Conservation (phyloP, 2,888 invertebrate species). For the Agrotis exclamationis region DNA sequence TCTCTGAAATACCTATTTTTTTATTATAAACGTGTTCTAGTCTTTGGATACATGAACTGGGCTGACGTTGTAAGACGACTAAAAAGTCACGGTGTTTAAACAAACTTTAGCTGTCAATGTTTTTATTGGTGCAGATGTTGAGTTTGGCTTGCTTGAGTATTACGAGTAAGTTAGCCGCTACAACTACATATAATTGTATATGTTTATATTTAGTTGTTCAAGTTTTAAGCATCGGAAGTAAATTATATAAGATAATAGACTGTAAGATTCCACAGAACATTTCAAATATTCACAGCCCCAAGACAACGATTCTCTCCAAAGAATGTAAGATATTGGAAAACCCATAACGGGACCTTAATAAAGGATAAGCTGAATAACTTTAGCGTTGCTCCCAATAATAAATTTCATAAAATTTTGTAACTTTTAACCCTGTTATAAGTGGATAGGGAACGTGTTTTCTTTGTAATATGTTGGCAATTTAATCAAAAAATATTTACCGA, state of each 20-base stretch:
- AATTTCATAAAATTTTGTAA: slow-evolving; percentile 64
- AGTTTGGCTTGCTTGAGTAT: no score
- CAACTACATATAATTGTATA: no score
- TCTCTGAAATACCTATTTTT: no score
- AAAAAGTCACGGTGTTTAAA: no score
- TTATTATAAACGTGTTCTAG: no score
- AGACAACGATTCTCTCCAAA: slow-evolving; percentile 75
- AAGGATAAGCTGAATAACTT: slow-evolving; percentile 77
- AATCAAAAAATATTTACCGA: slow-evolving; percentile 20
- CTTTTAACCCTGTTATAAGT: slow-evolving; percentile 41
- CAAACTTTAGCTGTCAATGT: no score
- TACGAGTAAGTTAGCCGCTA: no score
- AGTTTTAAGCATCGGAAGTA: slow-evolving; percentile 52
- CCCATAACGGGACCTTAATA: slow-evolving; percentile 79
- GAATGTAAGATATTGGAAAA: slow-evolving; percentile 82
- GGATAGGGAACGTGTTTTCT: slow-evolving; percentile 20
- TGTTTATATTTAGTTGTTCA: slow-evolving; percentile 16
- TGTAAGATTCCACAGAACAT: slow-evolving; percentile 71
- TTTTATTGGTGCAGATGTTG: no score
- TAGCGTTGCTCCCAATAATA: slow-evolving; percentile 70
- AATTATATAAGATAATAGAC: slow-evolving; percentile 70
- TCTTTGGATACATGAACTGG: no score
- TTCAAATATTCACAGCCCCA: slow-evolving; percentile 74
- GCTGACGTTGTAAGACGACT: no score
- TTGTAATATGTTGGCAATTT: slow-evolving; percentile 27